phyloP scores from a whole-genome alignment of 2,888 invertebrate species.

The Tiliacea aurago region DNA sequence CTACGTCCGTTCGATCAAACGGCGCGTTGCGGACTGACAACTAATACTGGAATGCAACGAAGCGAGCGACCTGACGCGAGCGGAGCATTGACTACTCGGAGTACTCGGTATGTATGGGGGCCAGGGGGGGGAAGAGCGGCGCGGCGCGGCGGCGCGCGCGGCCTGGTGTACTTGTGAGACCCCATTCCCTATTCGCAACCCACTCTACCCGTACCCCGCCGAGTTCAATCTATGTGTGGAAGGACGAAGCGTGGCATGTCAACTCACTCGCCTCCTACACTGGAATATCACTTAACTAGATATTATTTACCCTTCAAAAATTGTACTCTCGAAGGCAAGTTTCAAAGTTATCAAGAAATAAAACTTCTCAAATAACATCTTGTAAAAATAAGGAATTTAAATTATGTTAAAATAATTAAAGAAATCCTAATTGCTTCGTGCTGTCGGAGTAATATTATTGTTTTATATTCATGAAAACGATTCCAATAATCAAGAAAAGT shows the following conservation, averaged over 20 bases:
- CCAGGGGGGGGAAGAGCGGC: slow-evolving; percentile 48
- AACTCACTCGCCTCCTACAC: slow-evolving; percentile 64
- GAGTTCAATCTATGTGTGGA: slow-evolving; percentile 62
- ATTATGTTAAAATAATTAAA: background rate
- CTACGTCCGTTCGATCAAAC: slow-evolving; percentile 79
- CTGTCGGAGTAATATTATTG: background rate
- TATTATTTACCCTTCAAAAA: slow-evolving; percentile 43
- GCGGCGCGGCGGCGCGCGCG: slow-evolving; percentile 62
- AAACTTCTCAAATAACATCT: background rate
- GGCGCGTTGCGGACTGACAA: slow-evolving; percentile 86
- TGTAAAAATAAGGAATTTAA: background rate
- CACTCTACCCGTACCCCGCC: slow-evolving; percentile 66
- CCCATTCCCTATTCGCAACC: slow-evolving; percentile 67
- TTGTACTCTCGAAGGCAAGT: slow-evolving; percentile 5
- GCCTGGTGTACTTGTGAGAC: slow-evolving; percentile 59
- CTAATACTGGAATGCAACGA: slow-evolving; percentile 71
- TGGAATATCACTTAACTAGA: slow-evolving; percentile 34
- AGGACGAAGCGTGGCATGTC: slow-evolving; percentile 67
- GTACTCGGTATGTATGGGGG: slow-evolving; percentile 49
- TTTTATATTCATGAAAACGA: slow-evolving; percentile 1
- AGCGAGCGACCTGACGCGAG: slow-evolving; percentile 75
- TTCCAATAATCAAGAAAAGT: background rate
- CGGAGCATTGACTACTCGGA: slow-evolving; percentile 79
- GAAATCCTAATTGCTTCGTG: background rate
- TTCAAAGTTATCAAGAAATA: slow-evolving; percentile 4